Conservation (phyloP, 1,140 invertebrate genomes). For the Neoseiulus cucumeris region DNA sequence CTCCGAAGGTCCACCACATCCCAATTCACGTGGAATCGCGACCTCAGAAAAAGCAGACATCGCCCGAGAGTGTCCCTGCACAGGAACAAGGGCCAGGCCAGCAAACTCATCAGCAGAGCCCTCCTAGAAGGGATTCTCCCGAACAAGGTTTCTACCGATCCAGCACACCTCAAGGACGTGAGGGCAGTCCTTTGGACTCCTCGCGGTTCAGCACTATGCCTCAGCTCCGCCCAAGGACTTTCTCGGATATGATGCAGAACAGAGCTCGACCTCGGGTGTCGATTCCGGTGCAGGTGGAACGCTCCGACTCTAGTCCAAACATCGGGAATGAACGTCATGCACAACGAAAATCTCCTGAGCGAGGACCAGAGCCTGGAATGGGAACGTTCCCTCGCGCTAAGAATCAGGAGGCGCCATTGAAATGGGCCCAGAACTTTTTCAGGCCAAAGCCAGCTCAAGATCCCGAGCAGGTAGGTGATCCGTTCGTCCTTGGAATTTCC, state of each 20-base stretch:
- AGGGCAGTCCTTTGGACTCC: not conserved
- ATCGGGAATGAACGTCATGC: not conserved
- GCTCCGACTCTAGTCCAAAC: conserved; percentile 4
- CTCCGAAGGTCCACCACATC: conserved; percentile 45
- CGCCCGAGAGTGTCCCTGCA: too few species aligned
- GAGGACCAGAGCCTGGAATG: not conserved
- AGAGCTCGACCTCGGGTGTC: not conserved
- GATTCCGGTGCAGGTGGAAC: conserved; percentile 4
- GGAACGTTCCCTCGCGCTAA: conserved; percentile 12
- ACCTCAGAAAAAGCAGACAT: conserved; percentile 14
- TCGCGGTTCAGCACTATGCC: conserved; percentile 1
- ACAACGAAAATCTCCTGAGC: not conserved
- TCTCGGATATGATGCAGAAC: not conserved
- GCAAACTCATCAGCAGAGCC: conserved; percentile 21
- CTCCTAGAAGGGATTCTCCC: not conserved
- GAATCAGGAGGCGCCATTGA: conserved; percentile 8
- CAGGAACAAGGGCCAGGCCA: conserved; percentile 19
- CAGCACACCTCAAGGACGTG: conserved; percentile 11
- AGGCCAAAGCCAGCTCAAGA: not conserved
- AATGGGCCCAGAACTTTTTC: not conserved
- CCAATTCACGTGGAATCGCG: conserved; percentile 66
- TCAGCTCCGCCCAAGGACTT: not conserved
- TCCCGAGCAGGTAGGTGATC: not conserved
- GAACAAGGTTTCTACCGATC: not conserved
- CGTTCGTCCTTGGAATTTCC: not conserved